These are phyloP conservation scores for Ascaphus truei DNA, from an alignment of 2,113 vertebrate genomes.

Conservation along the genomic window DNA sequence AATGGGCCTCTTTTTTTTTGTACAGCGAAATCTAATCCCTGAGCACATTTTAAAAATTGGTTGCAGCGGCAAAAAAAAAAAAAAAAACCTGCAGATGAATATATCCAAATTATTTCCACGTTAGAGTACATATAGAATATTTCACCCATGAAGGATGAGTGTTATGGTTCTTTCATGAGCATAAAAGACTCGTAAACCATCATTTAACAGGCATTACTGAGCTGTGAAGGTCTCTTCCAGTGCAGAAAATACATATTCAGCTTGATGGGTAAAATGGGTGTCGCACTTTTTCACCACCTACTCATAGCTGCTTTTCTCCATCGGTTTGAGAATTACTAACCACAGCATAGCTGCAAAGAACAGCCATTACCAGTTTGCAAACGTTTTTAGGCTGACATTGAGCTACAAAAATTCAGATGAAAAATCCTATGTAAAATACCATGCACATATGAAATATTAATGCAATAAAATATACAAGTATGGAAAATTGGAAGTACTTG, in stretches of 20 bases:
- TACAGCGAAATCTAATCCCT: neutral
- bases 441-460: too few relatives aligned
- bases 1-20: conserved; percentile 15
- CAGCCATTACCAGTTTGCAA: too few relatives aligned
- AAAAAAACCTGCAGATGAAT: conserved; percentile 17
- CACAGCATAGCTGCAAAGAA: too few relatives aligned
- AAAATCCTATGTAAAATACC: too few relatives aligned
- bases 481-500: too few relatives aligned
- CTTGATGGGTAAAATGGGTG: too few relatives aligned
- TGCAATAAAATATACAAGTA: too few relatives aligned
- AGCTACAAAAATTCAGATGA: too few relatives aligned
- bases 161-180: conserved; percentile 31
- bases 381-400: too few relatives aligned
- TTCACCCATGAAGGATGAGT: conserved; percentile 36
- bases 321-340: too few relatives aligned
- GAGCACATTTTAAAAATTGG: conserved; percentile 28
- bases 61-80: neutral
- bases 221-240: conserved; percentile 27
- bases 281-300: too few relatives aligned
- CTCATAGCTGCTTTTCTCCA: too few relatives aligned
- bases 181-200: conserved; percentile 18
- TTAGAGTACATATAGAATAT: conserved; percentile 30
- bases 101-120: conserved; percentile 29
- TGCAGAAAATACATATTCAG: conserved; percentile 2
- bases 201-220: conserved; percentile 26